A percentile compares a stretch with the other conserved stretches of the same genome.
Conservation (phyloP, 2,113 vertebrate genomes). For the Plestiodon gilberti region DNA sequence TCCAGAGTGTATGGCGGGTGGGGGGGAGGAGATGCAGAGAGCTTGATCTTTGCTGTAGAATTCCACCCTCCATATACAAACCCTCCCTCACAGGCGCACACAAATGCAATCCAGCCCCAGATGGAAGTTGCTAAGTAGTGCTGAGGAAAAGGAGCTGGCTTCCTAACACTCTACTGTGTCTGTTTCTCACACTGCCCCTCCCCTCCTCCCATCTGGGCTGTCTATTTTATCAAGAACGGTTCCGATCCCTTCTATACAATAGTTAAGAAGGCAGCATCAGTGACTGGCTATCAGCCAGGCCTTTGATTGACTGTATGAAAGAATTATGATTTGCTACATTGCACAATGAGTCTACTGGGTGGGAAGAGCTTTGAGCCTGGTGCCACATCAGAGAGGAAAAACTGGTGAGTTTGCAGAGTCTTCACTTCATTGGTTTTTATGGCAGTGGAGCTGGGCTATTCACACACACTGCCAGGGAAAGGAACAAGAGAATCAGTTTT, state of each 20-base stretch:
- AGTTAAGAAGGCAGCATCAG: slow-evolving; percentile 14
- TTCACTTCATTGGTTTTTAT: slow-evolving; percentile 43
- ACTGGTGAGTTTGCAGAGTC: slow-evolving; percentile 31
- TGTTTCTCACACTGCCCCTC: not conserved
- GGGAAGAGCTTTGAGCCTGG: slow-evolving; percentile 42
- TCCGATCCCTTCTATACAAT: slow-evolving; percentile 25
- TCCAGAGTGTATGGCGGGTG: not conserved
- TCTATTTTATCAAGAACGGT: not conserved
- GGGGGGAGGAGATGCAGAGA: not conserved
- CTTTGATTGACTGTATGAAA: slow-evolving; percentile 27
- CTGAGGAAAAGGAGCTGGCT: slow-evolving; percentile 17
- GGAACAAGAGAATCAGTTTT: not conserved
- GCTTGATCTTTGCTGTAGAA: slow-evolving; percentile 14
- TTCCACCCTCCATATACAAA: not conserved
- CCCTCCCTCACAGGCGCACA: not conserved
- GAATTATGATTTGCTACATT: slow-evolving; percentile 32
- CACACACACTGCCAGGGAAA: not conserved
- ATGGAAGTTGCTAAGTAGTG: slow-evolving; percentile 24
- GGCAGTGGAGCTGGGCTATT: slow-evolving; percentile 4
- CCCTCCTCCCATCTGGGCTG: slow-evolving; percentile 30
- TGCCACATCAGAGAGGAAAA: slow-evolving; percentile 41
- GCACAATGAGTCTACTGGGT: slow-evolving; percentile 16
- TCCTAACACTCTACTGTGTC: not conserved
- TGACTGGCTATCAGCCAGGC: slow-evolving; percentile 44
- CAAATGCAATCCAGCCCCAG: slow-evolving; percentile 35